Conservation (phyloP, 2,797 vertebrate species). For the Hoplostethus mediterraneus region DNA sequence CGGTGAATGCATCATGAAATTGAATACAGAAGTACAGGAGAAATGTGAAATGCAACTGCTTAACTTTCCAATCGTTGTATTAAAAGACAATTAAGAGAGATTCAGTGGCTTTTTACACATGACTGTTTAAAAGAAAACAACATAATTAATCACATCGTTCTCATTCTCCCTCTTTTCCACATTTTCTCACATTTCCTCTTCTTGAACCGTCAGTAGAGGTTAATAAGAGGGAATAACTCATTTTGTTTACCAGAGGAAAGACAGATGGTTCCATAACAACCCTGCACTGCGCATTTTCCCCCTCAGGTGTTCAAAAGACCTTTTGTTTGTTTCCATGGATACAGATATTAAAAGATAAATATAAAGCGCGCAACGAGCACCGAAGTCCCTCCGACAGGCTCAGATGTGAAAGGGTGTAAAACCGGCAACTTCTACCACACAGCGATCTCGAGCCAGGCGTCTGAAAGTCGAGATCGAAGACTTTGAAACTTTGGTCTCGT, state of each 20-base stretch:
- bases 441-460: too few species aligned
- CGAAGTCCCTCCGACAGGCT: not conserved
- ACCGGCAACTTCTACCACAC: too few species aligned
- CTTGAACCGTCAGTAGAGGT: conserved; percentile 29
- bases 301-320: conserved; percentile 13
- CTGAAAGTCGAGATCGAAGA: too few species aligned
- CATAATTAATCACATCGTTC: conserved; percentile 41
- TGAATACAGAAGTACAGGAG: conserved; percentile 68
- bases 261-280: not conserved
- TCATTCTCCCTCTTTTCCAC: conserved; percentile 1
- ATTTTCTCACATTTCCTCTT: conserved; percentile 26
- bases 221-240: conserved; percentile 32
- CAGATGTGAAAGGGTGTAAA: not conserved
- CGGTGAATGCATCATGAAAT: conserved; percentile 80
- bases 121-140: conserved; percentile 36
- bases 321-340: conserved; percentile 54
- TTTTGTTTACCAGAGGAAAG: conserved; percentile 4
- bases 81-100: conserved; percentile 45
- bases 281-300: not conserved
- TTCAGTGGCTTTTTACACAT: conserved; percentile 30
- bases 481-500: not conserved
- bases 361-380: conserved; percentile 1
- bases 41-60: conserved; percentile 28
- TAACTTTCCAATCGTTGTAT: conserved; percentile 49
- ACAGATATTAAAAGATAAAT: conserved; percentile 39